These are phyloP conservation scores for Calameuta filiformis DNA, from an alignment of 2,888 invertebrate genomes.

Conservation along the genomic window DNA sequence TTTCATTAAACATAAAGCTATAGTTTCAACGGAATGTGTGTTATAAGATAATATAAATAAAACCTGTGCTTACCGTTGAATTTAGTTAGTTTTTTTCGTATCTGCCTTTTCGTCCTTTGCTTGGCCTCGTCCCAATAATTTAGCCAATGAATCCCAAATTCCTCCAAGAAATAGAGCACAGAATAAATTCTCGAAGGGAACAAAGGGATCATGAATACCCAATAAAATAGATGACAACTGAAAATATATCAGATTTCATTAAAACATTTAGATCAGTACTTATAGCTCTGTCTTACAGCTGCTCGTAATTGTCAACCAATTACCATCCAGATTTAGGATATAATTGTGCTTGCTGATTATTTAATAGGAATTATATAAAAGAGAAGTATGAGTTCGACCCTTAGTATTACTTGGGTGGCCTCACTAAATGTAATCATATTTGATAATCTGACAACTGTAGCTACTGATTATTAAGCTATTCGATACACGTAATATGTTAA, in stretches of 20 bases:
- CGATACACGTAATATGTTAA: too few species aligned
- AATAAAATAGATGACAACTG: constrained; percentile 93
- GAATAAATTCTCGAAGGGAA: constrained; percentile 98
- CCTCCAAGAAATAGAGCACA: constrained; percentile 98
- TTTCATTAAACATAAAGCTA: constrained; percentile 1
- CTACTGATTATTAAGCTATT: too few species aligned
- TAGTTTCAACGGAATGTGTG: neutral
- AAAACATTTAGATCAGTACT: constrained; percentile 11
- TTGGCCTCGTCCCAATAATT: constrained; percentile 85
- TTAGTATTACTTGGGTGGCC: too few species aligned
- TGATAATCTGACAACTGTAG: too few species aligned
- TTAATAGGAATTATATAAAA: too few species aligned
- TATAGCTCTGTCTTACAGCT: too few species aligned
- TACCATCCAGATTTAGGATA: constrained; percentile 1
- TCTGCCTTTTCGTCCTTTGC: constrained; percentile 86
- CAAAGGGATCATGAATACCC: constrained; percentile 98
- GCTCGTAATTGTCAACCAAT: too few species aligned
- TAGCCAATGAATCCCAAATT: constrained; percentile 96
- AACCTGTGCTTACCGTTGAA: constrained; percentile 10
- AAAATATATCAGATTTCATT: constrained; percentile 39
- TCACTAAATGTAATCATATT: too few species aligned
- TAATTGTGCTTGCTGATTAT: neutral
- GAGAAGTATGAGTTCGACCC: too few species aligned
- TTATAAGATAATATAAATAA: neutral
- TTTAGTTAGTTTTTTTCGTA: constrained; percentile 84